Conservation (phyloP, 2,113 vertebrate species). For the Rhegmatorhina hoffmannsi region DNA sequence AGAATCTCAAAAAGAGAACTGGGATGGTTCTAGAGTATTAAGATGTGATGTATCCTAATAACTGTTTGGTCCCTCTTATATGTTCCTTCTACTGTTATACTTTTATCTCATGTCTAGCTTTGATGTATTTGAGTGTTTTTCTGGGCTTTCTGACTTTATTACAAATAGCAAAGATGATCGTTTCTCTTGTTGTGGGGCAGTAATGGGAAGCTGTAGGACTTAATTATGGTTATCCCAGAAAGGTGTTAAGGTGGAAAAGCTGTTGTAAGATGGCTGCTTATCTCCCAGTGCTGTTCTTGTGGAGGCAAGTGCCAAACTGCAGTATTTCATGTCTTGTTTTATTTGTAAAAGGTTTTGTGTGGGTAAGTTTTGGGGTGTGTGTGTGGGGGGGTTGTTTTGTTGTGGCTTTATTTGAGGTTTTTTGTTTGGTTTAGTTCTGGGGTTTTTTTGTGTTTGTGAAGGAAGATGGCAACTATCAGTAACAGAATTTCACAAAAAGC, state of each 20-base stretch:
- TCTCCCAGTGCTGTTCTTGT: not conserved
- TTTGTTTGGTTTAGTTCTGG: not conserved
- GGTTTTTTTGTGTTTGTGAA: not conserved
- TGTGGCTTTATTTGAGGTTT: not conserved
- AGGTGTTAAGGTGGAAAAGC: not conserved
- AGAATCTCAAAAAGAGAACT: not conserved
- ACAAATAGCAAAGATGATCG: not conserved
- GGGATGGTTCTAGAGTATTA: not conserved
- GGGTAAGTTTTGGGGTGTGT: too few relatives aligned
- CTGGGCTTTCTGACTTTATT: not conserved
- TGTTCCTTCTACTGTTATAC: not conserved
- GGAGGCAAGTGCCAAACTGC: not conserved
- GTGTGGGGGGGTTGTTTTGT: too few relatives aligned
- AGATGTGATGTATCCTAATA: not conserved
- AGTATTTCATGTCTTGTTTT: not conserved
- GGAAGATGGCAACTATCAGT: not conserved
- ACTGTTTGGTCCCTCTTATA: not conserved
- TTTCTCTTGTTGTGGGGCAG: not conserved
- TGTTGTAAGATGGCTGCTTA: not conserved
- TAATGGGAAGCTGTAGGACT: not conserved
- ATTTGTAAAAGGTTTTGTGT: not conserved
- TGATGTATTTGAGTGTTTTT: not conserved
- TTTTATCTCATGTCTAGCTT: not conserved
- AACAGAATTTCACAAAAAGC: not conserved
- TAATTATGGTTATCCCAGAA: not conserved